Base-by-base conservation (phyloP, 2,888 invertebrate genomes). In the Drosophila tanythrix region DNA sequence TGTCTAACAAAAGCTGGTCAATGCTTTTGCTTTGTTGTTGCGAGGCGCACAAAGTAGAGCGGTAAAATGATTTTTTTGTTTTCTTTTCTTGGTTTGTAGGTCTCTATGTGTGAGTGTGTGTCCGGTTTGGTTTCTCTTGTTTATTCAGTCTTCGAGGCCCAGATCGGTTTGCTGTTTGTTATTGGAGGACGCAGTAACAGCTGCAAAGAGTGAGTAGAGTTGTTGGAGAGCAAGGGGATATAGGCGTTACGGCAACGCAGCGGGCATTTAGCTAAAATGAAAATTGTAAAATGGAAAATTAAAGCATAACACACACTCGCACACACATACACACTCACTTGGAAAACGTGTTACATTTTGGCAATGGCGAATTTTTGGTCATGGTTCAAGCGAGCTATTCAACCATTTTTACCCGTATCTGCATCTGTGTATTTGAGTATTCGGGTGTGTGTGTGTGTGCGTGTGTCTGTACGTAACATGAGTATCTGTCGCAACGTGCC, bases 81-180 rank as follows among this genome's bases (percentile, higher is more conserved):
- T 73, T 74, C 67, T 50, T 73, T 74, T 31, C 36, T 36, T 25
- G 15, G 25, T 61, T 31, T 48, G 35, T 55, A 25, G 35, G 21
- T 25, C 18, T 50, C 18, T 31, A 25, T 18, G n/a, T 3, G n/a
- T 55, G 43, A 59, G 60, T 53, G n/a, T 56, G 6, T 57, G 64
- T 74, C 58, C 59, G 78, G 83, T 83, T 88, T 83, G 71, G 70
- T 79, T 72, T 71, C 65, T 62, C 59, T 70, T 85, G 89, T 88
- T 88, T 86, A 86, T 85, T 85, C 83, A 86, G 89, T 81, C 81
- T 83, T 51, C 70, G 80, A 68, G 67, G 72, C 63, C 51, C 69
- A 70, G 74, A 82, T 84, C 63, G 67, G 56, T 71, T 74, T 70
- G 62, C 68, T 83, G 75, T 83, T 83, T 79, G 71, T 64, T 76